Evolutionary conservation across 1,140 invertebrate species (phyloP).

Genomic region (Oedothorax gibbosus): DNA sequence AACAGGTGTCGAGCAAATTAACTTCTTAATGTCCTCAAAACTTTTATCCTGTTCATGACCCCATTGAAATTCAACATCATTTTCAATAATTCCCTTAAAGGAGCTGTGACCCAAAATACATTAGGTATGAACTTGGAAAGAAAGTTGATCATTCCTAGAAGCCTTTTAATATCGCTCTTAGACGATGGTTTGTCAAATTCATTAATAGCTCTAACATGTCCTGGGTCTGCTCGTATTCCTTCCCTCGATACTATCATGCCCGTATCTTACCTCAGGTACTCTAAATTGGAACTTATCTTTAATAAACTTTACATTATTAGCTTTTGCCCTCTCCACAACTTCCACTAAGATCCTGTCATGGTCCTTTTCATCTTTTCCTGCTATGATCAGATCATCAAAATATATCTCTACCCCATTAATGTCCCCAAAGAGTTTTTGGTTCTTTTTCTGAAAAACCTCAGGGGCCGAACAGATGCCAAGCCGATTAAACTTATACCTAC

Average conservation of each 20-base stretch:
- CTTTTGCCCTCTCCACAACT: slow-evolving; percentile 65
- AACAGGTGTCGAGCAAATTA: slow-evolving; percentile 12
- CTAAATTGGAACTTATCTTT: slow-evolving; percentile 64
- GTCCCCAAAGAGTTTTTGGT: slow-evolving; percentile 8
- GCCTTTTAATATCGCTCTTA: slow-evolving; percentile 34
- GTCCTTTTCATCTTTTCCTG: slow-evolving; percentile 48
- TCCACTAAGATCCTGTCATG: slow-evolving; percentile 60
- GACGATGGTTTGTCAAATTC: slow-evolving; percentile 14
- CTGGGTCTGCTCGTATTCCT: slow-evolving; percentile 64
- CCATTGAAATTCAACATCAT: slow-evolving; percentile 39
- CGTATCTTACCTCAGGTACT: slow-evolving; percentile 1
- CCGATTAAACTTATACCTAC: slow-evolving; percentile 67
- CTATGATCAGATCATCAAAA: slow-evolving; percentile 18
- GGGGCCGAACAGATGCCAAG: slow-evolving; percentile 71
- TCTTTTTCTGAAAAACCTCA: slow-evolving; percentile 31
- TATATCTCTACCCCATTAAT: slow-evolving; percentile 25
- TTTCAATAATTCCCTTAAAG: slow-evolving; percentile 35
- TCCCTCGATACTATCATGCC: neutral
- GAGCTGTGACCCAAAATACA: slow-evolving; percentile 31
- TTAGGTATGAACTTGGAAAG: slow-evolving; percentile 49
- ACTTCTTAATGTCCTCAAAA: slow-evolving; percentile 33
- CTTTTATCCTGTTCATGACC: neutral
- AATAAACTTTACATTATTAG: slow-evolving; percentile 68
- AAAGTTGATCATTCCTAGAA: slow-evolving; percentile 42
- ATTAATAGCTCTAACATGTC: slow-evolving; percentile 66